phyloP scores from a whole-genome alignment of 2,113 vertebrate species.

The Syngnathoides biaculeatus region DNA sequence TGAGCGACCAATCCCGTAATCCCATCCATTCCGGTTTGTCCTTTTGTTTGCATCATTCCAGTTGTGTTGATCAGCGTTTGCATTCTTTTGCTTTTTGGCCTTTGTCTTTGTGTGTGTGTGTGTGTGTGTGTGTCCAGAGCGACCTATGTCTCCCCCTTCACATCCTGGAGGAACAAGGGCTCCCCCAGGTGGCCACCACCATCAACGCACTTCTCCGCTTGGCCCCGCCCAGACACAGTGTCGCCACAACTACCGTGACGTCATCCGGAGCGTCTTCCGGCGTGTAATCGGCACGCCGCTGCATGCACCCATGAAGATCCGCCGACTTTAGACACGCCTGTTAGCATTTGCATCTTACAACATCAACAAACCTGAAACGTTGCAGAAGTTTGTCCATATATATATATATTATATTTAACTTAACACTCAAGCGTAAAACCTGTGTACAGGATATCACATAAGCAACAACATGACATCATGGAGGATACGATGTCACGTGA shows the following conservation, averaged over 20 bases:
- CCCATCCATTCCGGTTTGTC: background rate
- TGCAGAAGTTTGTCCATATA: background rate
- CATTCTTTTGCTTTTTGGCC: conserved; percentile 32
- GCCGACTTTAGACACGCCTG: background rate
- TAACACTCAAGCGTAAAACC: background rate
- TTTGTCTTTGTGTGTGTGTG: background rate
- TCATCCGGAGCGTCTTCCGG: conserved; percentile 51
- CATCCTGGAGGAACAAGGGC: conserved; percentile 96
- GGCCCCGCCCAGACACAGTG: conserved; percentile 81
- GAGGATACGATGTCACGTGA: background rate
- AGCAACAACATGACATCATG: too few relatives aligned
- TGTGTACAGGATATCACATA: too few relatives aligned
- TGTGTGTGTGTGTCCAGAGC: conserved; percentile 71
- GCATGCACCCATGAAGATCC: background rate
- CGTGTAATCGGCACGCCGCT: conserved; percentile 47
- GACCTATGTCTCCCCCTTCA: conserved; percentile 96
- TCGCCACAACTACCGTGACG: conserved; percentile 18
- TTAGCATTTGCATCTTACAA: background rate
- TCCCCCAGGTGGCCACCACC: conserved; percentile 89
- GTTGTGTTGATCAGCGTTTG: conserved; percentile 40
- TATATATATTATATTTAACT: background rate
- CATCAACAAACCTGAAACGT: background rate
- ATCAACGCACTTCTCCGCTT: conserved; percentile 88
- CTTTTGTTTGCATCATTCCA: conserved; percentile 43
- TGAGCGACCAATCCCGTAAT: background rate